phyloP scores from a whole-genome alignment of 2,113 vertebrate species.

The Salvelinus fontinalis region DNA sequence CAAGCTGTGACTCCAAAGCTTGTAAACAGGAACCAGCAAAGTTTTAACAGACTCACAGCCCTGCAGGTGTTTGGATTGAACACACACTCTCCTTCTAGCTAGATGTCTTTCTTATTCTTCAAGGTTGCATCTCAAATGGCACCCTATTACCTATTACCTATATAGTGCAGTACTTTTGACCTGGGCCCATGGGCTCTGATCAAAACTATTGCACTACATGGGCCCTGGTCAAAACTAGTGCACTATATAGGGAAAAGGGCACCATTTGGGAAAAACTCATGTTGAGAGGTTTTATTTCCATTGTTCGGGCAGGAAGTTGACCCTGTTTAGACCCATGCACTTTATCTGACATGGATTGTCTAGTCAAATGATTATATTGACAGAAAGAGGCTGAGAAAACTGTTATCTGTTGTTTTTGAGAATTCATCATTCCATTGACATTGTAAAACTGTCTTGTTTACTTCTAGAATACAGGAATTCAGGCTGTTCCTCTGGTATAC shows the following conservation, averaged over 20 bases:
- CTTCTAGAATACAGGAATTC: not conserved
- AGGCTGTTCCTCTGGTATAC: not conserved
- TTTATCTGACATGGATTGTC: not conserved
- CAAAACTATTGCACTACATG: too few species aligned
- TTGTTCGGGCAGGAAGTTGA: constrained; percentile 5
- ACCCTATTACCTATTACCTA: too few species aligned
- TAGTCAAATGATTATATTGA: not conserved
- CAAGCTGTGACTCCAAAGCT: constrained; percentile 38
- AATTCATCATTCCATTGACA: not conserved
- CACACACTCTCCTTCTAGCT: constrained; percentile 8
- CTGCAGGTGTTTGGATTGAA: constrained; percentile 40
- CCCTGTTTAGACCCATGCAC: not conserved
- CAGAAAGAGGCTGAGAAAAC: not conserved
- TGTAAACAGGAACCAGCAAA: constrained; percentile 62
- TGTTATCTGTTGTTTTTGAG: not conserved
- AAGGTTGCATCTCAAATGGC: too few species aligned
- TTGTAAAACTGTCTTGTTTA: not conserved
- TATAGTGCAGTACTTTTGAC: too few species aligned
- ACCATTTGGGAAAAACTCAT: not conserved
- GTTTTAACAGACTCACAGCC: constrained; percentile 40
- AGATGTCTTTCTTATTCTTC: not conserved
- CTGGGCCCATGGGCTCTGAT: not conserved
- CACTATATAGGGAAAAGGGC: too few species aligned
- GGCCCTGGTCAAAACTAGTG: not conserved
- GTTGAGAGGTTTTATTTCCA: constrained; percentile 3